phyloP scores from a whole-genome alignment of 2,888 invertebrate genomes.

The Adelognathus sp. region DNA sequence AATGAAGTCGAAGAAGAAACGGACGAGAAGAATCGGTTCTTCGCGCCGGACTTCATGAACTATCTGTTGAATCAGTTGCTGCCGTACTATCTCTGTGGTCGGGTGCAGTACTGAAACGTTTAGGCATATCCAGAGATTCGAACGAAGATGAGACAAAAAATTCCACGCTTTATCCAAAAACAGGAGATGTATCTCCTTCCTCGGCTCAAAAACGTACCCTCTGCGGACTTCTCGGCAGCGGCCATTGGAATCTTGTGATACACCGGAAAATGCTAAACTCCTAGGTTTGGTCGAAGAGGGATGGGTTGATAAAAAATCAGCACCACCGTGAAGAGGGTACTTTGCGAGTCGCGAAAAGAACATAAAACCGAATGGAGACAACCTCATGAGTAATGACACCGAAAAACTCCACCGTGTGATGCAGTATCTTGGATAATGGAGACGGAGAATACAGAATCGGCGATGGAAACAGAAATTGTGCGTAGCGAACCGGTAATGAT shows the following conservation, averaged over 20 bases:
- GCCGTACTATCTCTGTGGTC: slow-evolving; percentile 7
- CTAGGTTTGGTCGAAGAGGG: neutral
- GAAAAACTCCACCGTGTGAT: too few relatives aligned
- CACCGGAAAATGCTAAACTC: neutral
- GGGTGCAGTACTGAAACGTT: neutral
- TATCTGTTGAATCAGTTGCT: neutral
- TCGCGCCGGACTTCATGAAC: neutral
- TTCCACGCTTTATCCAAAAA: slow-evolving; percentile 8
- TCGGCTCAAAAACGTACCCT: neutral
- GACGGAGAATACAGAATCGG: too few relatives aligned
- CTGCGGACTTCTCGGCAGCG: slow-evolving; percentile 3
- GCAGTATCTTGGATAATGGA: too few relatives aligned
- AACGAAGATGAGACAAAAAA: slow-evolving; percentile 4
- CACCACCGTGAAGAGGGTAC: neutral
- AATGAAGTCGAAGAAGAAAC: neutral
- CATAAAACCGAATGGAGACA: neutral
- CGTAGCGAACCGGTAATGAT: too few relatives aligned
- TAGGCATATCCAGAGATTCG: neutral
- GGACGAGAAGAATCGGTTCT: neutral
- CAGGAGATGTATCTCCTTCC: neutral
- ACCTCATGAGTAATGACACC: too few relatives aligned
- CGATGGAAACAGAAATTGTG: too few relatives aligned
- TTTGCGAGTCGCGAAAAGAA: neutral
- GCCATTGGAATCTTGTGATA: neutral
- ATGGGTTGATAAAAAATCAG: neutral